These are phyloP conservation scores for Monomorium pharaonis DNA, from an alignment of 1,140 invertebrate genomes.

Conservation along the genomic window DNA sequence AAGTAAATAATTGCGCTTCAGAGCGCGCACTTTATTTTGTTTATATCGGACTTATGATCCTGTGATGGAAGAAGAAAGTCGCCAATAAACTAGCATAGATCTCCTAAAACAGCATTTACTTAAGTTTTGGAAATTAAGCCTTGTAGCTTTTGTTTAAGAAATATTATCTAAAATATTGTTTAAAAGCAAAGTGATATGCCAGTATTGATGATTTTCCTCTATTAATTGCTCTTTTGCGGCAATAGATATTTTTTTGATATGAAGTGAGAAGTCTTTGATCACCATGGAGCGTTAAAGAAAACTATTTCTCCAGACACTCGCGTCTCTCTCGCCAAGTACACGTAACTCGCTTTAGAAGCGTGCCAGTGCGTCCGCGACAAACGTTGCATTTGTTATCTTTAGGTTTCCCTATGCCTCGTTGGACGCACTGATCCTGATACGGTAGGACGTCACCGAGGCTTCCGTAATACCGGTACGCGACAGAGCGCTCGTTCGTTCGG, in stretches of 20 bases:
- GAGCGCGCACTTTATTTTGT: not conserved
- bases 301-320: not conserved
- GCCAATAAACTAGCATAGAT: no score
- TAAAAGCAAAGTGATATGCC: no score
- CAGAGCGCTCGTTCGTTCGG: conserved; percentile 68
- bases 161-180: no score
- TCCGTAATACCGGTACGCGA: conserved; percentile 52
- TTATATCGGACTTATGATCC: not conserved
- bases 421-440: conserved; percentile 70
- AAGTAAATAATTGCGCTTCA: not conserved
- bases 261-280: not conserved
- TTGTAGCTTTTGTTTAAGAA: no score
- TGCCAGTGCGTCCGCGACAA: conserved; percentile 48
- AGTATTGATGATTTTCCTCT: no score
- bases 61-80: no score
- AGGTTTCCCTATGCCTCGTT: conserved; percentile 66
- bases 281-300: not conserved
- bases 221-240: not conserved
- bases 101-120: no score
- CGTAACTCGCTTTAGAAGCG: conserved; percentile 28
- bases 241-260: conserved; percentile 10
- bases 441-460: conserved; percentile 51
- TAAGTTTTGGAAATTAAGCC: no score
- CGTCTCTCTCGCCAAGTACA: not conserved
- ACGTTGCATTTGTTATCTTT: conserved; percentile 72